Conservation (phyloP, 2,888 invertebrate genomes). For the Noctua janthina region DNA sequence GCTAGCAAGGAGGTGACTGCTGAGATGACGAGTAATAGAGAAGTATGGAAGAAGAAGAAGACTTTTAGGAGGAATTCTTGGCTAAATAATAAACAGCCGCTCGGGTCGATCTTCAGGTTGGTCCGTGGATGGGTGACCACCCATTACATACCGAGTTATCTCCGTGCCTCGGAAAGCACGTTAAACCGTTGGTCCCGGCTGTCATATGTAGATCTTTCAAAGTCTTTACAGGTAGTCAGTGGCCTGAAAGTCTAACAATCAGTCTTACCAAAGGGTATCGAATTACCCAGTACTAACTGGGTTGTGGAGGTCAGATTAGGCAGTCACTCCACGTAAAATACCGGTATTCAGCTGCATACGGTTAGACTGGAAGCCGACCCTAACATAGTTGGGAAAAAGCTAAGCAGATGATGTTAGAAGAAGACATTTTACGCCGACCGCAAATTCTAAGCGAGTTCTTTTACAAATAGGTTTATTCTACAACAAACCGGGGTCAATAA, state of each 20-base stretch:
- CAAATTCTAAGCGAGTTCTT: background rate
- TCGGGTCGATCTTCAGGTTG: background rate
- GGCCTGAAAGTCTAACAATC: background rate
- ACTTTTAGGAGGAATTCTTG: background rate
- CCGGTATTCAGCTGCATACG: background rate
- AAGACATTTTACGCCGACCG: background rate
- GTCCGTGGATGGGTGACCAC: background rate
- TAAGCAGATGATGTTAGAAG: background rate
- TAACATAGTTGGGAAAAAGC: background rate
- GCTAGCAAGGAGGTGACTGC: background rate
- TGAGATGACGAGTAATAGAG: background rate
- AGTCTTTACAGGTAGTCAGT: background rate
- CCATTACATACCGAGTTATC: background rate
- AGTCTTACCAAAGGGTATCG: background rate
- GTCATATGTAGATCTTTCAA: background rate
- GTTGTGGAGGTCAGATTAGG: background rate
- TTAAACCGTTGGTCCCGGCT: too few species aligned
- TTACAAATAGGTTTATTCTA: background rate
- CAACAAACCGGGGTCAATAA: conserved; percentile 67
- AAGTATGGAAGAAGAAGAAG: background rate
- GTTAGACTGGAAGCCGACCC: background rate
- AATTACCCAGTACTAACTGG: background rate
- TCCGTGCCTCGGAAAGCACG: background rate
- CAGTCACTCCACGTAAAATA: background rate
- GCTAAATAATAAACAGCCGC: background rate